Conservation (phyloP, 1,140 invertebrate species). For the Magallana ariakensis region DNA sequence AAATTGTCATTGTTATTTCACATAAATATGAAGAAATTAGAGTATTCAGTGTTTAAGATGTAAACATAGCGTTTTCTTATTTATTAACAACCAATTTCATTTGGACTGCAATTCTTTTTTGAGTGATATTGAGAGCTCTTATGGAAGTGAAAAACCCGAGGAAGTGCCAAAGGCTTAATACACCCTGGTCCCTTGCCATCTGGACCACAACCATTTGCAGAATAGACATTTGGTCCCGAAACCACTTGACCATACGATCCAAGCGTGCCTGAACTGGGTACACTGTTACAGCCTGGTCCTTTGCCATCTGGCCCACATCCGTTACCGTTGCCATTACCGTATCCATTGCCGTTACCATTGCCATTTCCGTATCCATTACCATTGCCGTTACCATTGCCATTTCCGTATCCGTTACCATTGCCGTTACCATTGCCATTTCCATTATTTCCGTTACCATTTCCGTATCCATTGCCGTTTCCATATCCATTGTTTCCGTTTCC, state of each 20-base stretch:
- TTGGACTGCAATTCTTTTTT: background rate
- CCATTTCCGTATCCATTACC: constrained; percentile 2
- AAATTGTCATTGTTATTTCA: too few species aligned
- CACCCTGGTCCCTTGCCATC: background rate
- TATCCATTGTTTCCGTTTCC: background rate
- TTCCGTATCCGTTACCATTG: background rate
- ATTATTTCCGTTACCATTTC: background rate
- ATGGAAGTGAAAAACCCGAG: too few species aligned
- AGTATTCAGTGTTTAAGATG: too few species aligned
- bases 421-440: background rate
- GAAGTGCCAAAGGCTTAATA: too few species aligned
- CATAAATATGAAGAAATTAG: too few species aligned
- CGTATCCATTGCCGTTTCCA: background rate
- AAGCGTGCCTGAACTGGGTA: background rate
- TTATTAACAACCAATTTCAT: background rate
- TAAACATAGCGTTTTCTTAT: too few species aligned
- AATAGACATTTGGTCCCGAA: too few species aligned
- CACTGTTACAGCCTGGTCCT: background rate
- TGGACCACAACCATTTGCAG: background rate
- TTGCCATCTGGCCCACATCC: background rate
- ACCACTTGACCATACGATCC: too few species aligned
- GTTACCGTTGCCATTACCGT: background rate
- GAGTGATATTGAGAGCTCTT: background rate
- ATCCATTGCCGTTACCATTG: background rate
- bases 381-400: background rate